Conservation (phyloP, 2,113 vertebrate species). For the Platysternon megacephalum region DNA sequence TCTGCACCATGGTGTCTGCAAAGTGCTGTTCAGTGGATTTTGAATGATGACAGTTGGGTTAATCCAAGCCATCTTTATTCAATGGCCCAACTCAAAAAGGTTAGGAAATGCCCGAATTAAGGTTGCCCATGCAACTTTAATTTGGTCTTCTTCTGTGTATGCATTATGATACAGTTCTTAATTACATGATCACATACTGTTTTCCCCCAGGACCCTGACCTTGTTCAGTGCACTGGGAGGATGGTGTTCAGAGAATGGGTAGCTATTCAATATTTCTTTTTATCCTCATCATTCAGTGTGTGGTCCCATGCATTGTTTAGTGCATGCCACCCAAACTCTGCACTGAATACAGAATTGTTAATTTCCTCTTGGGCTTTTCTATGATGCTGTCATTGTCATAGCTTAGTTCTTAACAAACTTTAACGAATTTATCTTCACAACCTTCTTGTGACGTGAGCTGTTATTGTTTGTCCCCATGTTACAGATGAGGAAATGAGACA, state of each 20-base stretch:
- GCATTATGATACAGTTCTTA: accelerated
- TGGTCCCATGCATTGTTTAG: neutral
- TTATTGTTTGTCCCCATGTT: neutral
- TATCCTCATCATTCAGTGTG: neutral
- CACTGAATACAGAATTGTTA: neutral
- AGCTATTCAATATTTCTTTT: conserved; percentile 7
- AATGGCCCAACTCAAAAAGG: neutral
- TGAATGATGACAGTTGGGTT: neutral
- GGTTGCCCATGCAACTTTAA: neutral
- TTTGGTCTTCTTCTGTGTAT: neutral
- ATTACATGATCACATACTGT: neutral
- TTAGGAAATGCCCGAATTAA: neutral
- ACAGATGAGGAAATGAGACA: neutral
- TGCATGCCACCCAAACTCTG: neutral
- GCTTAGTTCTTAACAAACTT: neutral
- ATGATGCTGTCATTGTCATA: neutral
- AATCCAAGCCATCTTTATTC: neutral
- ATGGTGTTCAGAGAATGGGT: neutral
- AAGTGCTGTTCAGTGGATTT: accelerated
- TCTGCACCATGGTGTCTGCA: neutral
- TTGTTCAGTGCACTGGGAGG: neutral
- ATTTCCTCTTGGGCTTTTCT: conserved; percentile 29
- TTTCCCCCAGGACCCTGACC: neutral
- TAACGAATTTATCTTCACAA: neutral
- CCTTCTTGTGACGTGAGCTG: neutral